Evolutionary conservation across 2,113 vertebrate genomes (phyloP), one percentile per base, ranked within the genome.

Genomic region (Salvelinus alpinus): DNA sequence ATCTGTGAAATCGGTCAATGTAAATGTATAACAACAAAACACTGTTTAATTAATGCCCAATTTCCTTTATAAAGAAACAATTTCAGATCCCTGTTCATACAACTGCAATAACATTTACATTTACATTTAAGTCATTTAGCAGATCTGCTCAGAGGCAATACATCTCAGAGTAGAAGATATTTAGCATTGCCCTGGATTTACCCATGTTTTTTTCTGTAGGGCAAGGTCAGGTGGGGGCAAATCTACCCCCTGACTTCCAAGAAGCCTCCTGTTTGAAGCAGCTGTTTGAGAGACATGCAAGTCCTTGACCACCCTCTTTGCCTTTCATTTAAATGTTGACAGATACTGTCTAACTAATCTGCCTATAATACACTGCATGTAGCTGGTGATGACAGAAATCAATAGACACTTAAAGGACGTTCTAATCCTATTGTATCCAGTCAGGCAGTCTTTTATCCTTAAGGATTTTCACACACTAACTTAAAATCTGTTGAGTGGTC

Each of bases 341-440:
- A 77, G 88, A 86, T 89, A 85, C 84, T 82, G 90, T 88, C 86
- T 88, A 75, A 14, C 82, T 88, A 88, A 92, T 89, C 90, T 86
- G 87, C 81, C 88, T 87, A 80, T 87, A 89, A 92, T 91, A 87
- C 83, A 92, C 87, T 89, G 84, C 81, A 69, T 80, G 84, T 87
- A 86, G 86, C 82, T 85, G 80, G 80, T 77, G 75, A 86, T 92
- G 88, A 90, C 91, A 90, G 81, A 88, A 89, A 93, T 93, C 92
- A 91, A 93, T 93, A 87, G 81, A 85, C 65, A 24, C 60, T 76
- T 70, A 75, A 74, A 84, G 77, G 72, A 81, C 87, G 77, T 80
- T 89, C 88, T 93, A 92, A 93, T 93, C 92, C 91, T 48, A 76
- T 78, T 80, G 82, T 89, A 90, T 89, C 90, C 90, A 88, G 84